A percentile compares a stretch with the other conserved stretches of the same genome.
phyloP scores from a whole-genome alignment of 2,888 invertebrate species.

The Aphodius granarius region DNA sequence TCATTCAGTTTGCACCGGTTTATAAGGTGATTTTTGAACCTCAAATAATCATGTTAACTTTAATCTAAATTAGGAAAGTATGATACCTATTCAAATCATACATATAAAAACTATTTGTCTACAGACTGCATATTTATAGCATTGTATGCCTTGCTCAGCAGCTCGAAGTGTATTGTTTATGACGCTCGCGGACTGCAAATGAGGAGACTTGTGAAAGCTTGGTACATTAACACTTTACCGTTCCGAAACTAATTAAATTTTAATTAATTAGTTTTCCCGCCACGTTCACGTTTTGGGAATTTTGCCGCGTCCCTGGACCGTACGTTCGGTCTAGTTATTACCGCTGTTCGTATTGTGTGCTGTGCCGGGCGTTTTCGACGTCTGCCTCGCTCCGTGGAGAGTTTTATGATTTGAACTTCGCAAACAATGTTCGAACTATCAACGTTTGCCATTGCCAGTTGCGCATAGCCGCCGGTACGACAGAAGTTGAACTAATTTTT shows the following conservation, averaged over 20 bases:
- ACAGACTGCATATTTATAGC: background rate
- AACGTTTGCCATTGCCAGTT: background rate
- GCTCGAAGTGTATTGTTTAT: background rate
- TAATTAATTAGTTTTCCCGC: constrained; percentile 9
- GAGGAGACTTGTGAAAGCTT: background rate
- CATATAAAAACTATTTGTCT: background rate
- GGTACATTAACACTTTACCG: constrained; percentile 2
- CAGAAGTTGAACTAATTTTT: background rate
- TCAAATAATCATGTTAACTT: too few relatives aligned
- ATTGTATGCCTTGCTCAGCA: background rate
- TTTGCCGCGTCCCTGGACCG: constrained; percentile 3
- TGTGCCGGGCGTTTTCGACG: background rate
- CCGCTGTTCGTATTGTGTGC: background rate
- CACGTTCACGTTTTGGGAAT: constrained; percentile 4
- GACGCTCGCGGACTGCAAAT: background rate
- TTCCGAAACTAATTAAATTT: background rate
- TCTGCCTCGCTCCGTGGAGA: background rate
- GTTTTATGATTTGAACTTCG: background rate
- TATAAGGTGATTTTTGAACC: too few relatives aligned
- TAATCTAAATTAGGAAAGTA: too few relatives aligned
- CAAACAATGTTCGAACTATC: background rate
- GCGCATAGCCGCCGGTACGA: background rate
- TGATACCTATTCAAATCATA: too few relatives aligned
- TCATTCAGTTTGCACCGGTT: too few relatives aligned
- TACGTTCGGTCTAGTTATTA: constrained; percentile 1